These are phyloP conservation scores for Callocephalon fimbriatum DNA, from an alignment of 2,113 vertebrate genomes.

Conservation along the genomic window DNA sequence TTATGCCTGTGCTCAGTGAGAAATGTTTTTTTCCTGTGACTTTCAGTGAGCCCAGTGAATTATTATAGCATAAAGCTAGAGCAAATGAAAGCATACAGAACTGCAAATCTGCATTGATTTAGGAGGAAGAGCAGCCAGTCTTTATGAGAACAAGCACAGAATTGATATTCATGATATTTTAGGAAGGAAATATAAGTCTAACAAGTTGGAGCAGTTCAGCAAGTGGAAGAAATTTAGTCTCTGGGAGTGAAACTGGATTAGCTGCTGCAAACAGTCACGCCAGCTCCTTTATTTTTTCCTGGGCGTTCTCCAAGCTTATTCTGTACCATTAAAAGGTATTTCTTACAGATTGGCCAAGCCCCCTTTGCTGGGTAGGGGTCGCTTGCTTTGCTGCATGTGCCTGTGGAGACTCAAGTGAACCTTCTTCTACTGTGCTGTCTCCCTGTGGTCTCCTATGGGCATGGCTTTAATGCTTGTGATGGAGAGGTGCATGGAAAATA, in stretches of 20 bases:
- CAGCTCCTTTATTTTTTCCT: background rate
- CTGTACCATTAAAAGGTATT: constrained; percentile 8
- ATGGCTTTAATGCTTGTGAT: fast-evolving
- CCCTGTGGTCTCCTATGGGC: fast-evolving
- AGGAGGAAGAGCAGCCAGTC: background rate
- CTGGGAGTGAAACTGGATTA: background rate
- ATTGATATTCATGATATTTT: constrained; percentile 32
- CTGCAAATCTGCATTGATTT: constrained; percentile 15
- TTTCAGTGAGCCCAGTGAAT: constrained; percentile 4
- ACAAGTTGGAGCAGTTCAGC: constrained; percentile 19
- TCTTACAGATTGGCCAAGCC: background rate
- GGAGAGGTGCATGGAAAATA: background rate
- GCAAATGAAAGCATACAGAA: background rate
- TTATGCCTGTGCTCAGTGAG: background rate
- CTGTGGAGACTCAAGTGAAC: background rate
- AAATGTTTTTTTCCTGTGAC: background rate
- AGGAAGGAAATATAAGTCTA: constrained; percentile 44
- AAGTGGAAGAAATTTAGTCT: constrained; percentile 19
- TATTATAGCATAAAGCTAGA: constrained; percentile 11
- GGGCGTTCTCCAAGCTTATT: background rate
- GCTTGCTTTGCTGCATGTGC: fast-evolving
- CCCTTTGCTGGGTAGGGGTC: background rate
- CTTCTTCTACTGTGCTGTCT: background rate
- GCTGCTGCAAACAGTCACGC: background rate
- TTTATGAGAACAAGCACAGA: background rate